Percentiles rank a stretch among this genome's conserved stretches.
Evolutionary conservation across 2,113 vertebrate genomes (phyloP).

Genomic region (Peromyscus maniculatus): DNA sequence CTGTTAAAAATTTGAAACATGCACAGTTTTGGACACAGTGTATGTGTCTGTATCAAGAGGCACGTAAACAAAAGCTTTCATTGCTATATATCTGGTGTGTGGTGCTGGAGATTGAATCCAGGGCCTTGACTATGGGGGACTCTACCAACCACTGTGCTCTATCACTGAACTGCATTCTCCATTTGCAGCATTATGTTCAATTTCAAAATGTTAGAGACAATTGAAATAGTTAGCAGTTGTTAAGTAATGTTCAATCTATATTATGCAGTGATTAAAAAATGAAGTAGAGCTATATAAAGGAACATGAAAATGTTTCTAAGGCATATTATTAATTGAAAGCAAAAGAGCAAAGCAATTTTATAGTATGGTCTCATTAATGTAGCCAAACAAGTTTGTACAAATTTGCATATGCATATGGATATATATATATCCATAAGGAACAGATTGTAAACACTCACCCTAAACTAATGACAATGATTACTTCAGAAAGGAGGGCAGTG

Average conservation of each 20-base stretch:
- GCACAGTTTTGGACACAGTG: not conserved
- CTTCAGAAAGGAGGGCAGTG: constrained; percentile 22
- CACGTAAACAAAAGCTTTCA: constrained; percentile 3
- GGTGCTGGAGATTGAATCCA: not conserved
- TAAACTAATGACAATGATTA: constrained; percentile 1
- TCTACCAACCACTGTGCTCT: not conserved
- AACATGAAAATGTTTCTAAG: not conserved
- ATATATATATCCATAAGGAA: not conserved
- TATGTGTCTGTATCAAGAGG: not conserved
- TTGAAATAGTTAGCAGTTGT: not conserved
- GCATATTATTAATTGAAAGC: not conserved
- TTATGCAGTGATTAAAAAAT: constrained; percentile 48
- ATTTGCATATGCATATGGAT: not conserved
- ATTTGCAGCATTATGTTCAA: not conserved
- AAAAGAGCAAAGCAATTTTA: constrained; percentile 38
- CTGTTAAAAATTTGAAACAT: constrained; percentile 54
- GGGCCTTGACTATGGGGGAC: not conserved
- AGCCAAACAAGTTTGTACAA: constrained; percentile 9
- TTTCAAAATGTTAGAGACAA: not conserved
- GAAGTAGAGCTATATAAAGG: not conserved
- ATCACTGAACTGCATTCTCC: not conserved
- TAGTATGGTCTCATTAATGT: constrained; percentile 16
- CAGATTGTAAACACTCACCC: constrained; percentile 6
- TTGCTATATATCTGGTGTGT: not conserved
- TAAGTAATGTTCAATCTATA: constrained; percentile 27